Base-by-base conservation (phyloP, 2,797 vertebrate species). In the Anguilla marmorata region DNA sequence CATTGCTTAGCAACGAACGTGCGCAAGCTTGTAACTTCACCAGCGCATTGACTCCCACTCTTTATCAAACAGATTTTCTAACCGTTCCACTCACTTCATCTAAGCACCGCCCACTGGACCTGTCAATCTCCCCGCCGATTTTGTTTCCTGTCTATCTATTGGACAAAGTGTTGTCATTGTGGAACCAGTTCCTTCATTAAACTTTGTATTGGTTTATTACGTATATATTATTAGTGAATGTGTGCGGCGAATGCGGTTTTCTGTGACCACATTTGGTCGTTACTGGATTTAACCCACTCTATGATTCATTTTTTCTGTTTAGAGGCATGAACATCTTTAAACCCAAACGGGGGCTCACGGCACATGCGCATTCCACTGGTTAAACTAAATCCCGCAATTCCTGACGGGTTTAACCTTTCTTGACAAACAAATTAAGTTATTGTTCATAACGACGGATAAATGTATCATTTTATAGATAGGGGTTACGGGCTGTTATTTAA, bases 61-160 rank as follows among this genome's bases (percentile, higher is more conserved):
- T 88, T 89, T 84, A 41, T 69, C 21, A 45, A 5, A 37, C 30
- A 72, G 83, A 12, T 37, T 86, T 84, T 30, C 41, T 21, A 89
- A 87, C 88, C 88, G 88, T 89, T 37, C n/a, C 66, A 56, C 66
- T 72, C 14, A 24, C 27, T 33, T 85, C 58, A 24, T n/a, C 54
- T 1, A 58, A 58, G 33, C 37, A 33, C 88, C 24, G 63, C 88
- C 88, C 63, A 27, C 50, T 72, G 30, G 0, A 82, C 9, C 14
- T 88, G 85, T 69, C 66, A 86, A 66, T 88, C 79, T 82, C 58
- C 37, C 2, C 19, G 21, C 11, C 50, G 79, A 54, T 1, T 21
- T 24, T 7, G 24, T 30, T 52, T 9, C 63, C 48, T 33, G 41
- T 11, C 19, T 50, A 0, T 21, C 21, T 69, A 86, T 84, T 86